These are phyloP conservation scores for Mythimna impura DNA, from an alignment of 2,888 invertebrate species.

Conservation along the genomic window DNA sequence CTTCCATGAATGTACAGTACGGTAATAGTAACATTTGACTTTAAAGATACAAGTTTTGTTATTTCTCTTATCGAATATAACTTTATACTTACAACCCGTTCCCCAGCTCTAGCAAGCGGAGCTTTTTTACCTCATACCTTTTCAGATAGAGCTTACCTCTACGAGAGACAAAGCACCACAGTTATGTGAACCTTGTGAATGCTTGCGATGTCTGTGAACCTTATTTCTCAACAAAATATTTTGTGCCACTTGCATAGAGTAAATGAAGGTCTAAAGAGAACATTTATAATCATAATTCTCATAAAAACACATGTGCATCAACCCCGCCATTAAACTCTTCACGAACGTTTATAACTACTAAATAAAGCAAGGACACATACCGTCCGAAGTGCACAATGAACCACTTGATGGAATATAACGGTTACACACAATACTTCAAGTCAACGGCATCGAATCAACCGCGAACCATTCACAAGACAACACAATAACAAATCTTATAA, in stretches of 20 bases:
- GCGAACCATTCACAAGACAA: conserved; percentile 80
- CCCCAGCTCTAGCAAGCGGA: conserved; percentile 15
- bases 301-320: neutral
- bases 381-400: conserved; percentile 78
- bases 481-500: conserved; percentile 70
- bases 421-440: conserved; percentile 79
- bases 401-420: conserved; percentile 80
- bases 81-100: conserved; percentile 29
- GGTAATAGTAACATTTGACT: too few species aligned
- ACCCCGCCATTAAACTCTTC: conserved; percentile 30
- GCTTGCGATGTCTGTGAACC: conserved; percentile 13
- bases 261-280: neutral
- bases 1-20: neutral
- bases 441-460: conserved; percentile 73
- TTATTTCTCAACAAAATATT: conserved; percentile 16
- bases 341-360: conserved; percentile 53
- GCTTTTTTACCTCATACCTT: conserved; percentile 29
- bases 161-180: conserved; percentile 36
- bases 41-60: neutral
- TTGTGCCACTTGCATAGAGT: neutral
- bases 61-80: neutral
- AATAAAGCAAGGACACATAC: conserved; percentile 82
- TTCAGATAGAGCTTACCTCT: conserved; percentile 37
- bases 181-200: conserved; percentile 41
- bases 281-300: neutral